These are phyloP conservation scores for Melinaea marsaeus DNA, from an alignment of 2,888 invertebrate genomes.

Conservation along the genomic window DNA sequence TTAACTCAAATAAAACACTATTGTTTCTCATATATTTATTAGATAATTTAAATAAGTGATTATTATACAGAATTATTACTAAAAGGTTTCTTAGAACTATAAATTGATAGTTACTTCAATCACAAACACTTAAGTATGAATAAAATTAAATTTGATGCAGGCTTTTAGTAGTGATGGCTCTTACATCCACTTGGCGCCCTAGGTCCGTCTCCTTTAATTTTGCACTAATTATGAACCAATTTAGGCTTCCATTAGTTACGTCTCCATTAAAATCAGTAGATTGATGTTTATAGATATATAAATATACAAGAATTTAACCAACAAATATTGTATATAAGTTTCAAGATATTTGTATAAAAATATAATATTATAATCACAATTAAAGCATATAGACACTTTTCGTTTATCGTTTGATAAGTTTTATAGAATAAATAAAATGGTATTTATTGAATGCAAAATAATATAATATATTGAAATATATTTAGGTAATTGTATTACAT, in stretches of 20 bases:
- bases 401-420: neutral
- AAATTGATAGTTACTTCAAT: neutral
- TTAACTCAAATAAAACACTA: too few species aligned
- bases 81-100: neutral
- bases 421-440: neutral
- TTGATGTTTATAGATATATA: neutral
- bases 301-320: neutral
- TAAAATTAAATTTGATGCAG: constrained; percentile 19
- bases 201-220: constrained; percentile 24
- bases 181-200: constrained; percentile 24
- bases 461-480: neutral
- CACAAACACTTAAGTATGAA: constrained; percentile 12
- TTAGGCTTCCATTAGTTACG: constrained; percentile 19
- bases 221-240: constrained; percentile 26
- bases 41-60: too few species aligned
- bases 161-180: constrained; percentile 19
- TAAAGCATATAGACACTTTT: neutral
- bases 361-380: neutral
- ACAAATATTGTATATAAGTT: neutral
- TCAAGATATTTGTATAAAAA: neutral
- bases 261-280: constrained; percentile 2
- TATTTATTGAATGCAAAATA: neutral
- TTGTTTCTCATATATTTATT: too few species aligned
- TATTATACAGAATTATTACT: neutral
- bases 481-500: neutral